Evolutionary conservation across 2,888 invertebrate species (phyloP).

Genomic region (Protonemura montana): DNA sequence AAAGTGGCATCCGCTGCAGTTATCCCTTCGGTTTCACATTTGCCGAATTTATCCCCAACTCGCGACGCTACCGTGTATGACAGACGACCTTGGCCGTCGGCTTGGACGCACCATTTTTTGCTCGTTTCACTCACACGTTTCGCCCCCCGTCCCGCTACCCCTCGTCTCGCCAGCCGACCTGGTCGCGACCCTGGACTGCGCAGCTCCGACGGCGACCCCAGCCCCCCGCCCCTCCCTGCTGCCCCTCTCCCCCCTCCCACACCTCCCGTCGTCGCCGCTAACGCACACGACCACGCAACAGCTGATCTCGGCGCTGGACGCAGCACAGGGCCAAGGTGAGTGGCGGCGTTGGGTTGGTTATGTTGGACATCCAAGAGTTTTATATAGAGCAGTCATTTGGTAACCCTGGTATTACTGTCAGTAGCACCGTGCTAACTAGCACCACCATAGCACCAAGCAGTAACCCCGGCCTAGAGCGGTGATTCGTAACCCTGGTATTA

Average conservation of each 20-base stretch:
- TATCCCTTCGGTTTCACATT: too few species aligned
- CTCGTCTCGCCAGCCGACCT: conserved; percentile 50
- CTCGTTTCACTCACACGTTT: not conserved
- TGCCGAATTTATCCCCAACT: too few species aligned
- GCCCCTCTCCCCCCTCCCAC: conserved; percentile 44
- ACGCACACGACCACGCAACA: not conserved
- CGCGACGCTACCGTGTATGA: too few species aligned
- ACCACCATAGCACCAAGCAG: too few species aligned
- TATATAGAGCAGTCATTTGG: too few species aligned
- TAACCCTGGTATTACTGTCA: too few species aligned
- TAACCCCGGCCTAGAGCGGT: too few species aligned
- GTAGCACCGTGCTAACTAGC: too few species aligned
- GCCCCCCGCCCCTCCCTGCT: conserved; percentile 43
- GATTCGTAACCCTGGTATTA: too few species aligned
- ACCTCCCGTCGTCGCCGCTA: conserved; percentile 21
- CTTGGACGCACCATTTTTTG: not conserved
- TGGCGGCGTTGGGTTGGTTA: too few species aligned
- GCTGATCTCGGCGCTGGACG: conserved; percentile 18
- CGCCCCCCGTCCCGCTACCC: not conserved
- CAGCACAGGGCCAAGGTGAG: conserved; percentile 7
- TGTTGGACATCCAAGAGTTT: too few species aligned
- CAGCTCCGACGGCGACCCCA: conserved; percentile 49
- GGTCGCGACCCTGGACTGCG: conserved; percentile 33
- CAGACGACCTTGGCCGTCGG: not conserved
- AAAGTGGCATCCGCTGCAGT: too few species aligned